Conservation (phyloP, 2,113 vertebrate species). For the Candoia aspera region DNA sequence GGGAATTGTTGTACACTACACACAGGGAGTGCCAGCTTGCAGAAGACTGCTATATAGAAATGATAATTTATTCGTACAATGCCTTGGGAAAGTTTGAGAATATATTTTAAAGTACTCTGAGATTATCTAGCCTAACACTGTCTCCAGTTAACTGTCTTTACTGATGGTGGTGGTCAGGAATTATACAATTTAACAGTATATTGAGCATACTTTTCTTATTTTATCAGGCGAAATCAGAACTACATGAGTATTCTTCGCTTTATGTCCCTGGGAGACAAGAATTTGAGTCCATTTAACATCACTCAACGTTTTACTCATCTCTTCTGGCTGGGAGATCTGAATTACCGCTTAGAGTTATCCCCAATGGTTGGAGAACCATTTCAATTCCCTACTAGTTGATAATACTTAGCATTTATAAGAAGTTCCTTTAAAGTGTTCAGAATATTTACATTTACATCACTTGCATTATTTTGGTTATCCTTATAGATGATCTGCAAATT, state of each 20-base stretch:
- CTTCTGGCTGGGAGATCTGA: conserved; percentile 97
- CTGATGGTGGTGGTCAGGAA: background rate
- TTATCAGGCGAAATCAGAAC: conserved; percentile 93
- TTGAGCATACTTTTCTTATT: conserved; percentile 54
- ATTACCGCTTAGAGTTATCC: conserved; percentile 90
- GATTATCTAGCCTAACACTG: background rate
- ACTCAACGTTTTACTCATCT: conserved; percentile 94
- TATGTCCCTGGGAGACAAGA: conserved; percentile 93
- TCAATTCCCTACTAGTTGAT: background rate
- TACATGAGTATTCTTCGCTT: conserved; percentile 92
- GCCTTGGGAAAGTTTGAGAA: background rate
- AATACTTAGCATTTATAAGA: background rate
- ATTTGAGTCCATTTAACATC: conserved; percentile 92
- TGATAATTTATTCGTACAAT: background rate
- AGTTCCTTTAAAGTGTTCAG: background rate
- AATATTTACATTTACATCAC: background rate
- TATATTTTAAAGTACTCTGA: background rate
- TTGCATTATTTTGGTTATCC: background rate
- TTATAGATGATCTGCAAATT: background rate
- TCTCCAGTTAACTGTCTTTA: conserved; percentile 4
- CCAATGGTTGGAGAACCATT: conserved; percentile 72
- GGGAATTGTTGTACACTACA: background rate
- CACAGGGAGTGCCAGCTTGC: background rate
- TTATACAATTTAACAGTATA: background rate
- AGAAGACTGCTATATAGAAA: background rate